Evolutionary conservation across 2,797 vertebrate genomes (phyloP).

Genomic region (Octomys mimax): DNA sequence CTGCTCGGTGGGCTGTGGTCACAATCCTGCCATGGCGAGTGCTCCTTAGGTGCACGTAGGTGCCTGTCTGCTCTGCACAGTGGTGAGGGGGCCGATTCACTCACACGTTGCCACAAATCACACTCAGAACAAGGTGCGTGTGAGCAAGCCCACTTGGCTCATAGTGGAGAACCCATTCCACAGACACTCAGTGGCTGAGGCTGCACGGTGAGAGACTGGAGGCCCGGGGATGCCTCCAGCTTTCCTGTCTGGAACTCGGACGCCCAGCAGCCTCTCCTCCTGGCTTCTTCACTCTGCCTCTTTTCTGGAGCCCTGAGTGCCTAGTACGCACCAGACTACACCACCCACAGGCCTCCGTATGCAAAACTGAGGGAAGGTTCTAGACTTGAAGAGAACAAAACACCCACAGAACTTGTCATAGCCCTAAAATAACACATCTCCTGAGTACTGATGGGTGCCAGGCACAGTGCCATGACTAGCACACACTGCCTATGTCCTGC

Average conservation of each 20-base stretch:
- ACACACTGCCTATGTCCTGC: neutral
- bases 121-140: too few relatives aligned
- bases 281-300: neutral
- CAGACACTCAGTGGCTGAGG: neutral
- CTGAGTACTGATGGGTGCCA: too few relatives aligned
- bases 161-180: neutral
- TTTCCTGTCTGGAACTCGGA: neutral
- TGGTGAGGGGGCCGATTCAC: neutral
- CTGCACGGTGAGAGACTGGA: too few relatives aligned
- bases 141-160: neutral
- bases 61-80: neutral
- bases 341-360: neutral
- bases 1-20: neutral
- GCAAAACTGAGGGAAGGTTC: slow-evolving; percentile 19
- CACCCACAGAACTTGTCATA: neutral
- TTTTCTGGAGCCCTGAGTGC: neutral
- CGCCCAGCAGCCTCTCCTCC: neutral
- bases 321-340: neutral
- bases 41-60: neutral
- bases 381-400: neutral
- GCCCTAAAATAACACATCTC: neutral
- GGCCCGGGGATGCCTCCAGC: neutral
- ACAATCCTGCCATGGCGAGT: neutral
- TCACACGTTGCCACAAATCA: neutral
- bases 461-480: neutral